Evolutionary conservation across 2,888 invertebrate species (phyloP).

Genomic region (Andrena haemorrhoa): DNA sequence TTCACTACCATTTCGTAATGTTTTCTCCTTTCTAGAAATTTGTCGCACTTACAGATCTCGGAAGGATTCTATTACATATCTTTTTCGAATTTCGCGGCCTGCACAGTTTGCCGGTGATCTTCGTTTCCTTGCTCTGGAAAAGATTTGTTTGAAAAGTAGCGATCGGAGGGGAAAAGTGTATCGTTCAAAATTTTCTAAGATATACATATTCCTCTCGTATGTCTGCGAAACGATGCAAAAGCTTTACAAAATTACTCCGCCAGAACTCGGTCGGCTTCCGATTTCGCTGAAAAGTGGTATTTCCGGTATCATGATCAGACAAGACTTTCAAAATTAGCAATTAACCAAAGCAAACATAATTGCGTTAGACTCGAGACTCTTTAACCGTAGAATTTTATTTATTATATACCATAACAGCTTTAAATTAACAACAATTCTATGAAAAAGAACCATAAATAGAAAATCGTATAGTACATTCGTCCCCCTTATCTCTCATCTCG

Average conservation of each 20-base stretch:
- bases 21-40: background rate
- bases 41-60: constrained; percentile 32
- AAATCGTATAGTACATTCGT: background rate
- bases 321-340: background rate
- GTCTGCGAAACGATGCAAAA: constrained; percentile 39
- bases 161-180: background rate
- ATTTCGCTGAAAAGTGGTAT: constrained; percentile 45
- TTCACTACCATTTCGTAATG: background rate
- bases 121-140: constrained; percentile 49
- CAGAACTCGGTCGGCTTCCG: background rate
- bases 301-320: background rate
- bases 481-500: background rate
- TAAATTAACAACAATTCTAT: background rate
- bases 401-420: background rate
- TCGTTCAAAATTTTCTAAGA: background rate
- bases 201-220: constrained; percentile 51
- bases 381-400: background rate
- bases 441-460: background rate
- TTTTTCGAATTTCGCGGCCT: constrained; percentile 15
- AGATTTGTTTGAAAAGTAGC: background rate
- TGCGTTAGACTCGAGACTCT: background rate
- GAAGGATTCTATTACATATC: constrained; percentile 42
- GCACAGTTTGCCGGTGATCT: constrained; percentile 14
- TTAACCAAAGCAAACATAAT: background rate
- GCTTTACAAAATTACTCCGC: constrained; percentile 41